Evolutionary conservation across 2,888 invertebrate species (phyloP), one percentile per base, ranked within the genome.

Genomic region (Cyrtodaria siliqua): DNA sequence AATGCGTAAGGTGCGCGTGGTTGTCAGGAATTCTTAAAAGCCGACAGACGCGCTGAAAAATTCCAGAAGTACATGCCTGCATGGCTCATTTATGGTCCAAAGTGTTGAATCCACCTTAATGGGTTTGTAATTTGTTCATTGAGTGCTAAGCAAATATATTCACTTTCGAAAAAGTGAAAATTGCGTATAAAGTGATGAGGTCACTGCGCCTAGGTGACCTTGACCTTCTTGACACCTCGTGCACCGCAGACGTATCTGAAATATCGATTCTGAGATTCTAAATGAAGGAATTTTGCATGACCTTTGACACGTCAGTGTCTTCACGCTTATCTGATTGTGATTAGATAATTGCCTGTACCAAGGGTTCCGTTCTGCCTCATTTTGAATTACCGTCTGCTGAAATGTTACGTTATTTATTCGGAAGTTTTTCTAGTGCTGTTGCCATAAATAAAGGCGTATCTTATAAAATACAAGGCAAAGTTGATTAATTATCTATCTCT

Each of bases 301-400:
- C 71, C 77, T 64, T 55, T 77, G 77, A 59, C 68, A 26, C 52
- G 42, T 52, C 53, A 52, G 64, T 64, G 68, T 59, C 63, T 56
- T 70, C 61, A 70, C 44, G 67, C 50, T 24, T 29, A 40, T 62
- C 44, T 44, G 63, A 70, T 50, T 50, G 27, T 57, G 61, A 70
- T 69, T 59, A 18, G 74, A 62, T 79, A 74, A 74, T 74, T 66
- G 55, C 53, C n/a, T 70, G 70, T 50, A 79, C 79, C 70, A 47
- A 62, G 62, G 40, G 66, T 74, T 61, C 74, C 70, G 79, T 79
- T 67, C 61, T 52, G 73, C 70, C 66, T 79, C 73, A 60, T 74
- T 70, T 42, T 59, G 26, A 12, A 42, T 56, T 47, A 69, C 38
- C 69, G 56, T 61, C 69, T 78, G 69, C 69, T 69, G 73, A 78